These are phyloP conservation scores for Volucella inflata DNA, from an alignment of 2,888 invertebrate species.

Conservation along the genomic window DNA sequence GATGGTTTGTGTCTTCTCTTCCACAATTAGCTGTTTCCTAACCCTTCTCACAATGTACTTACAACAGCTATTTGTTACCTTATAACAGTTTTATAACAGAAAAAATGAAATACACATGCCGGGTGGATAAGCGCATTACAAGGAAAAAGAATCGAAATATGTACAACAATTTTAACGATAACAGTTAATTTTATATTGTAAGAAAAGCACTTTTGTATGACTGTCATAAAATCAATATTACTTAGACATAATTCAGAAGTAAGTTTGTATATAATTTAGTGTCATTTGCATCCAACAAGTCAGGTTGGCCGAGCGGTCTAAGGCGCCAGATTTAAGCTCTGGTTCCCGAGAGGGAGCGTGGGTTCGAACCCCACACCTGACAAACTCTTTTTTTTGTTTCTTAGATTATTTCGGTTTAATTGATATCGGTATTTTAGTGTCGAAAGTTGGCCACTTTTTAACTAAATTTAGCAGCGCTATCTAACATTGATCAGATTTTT, in stretches of 20 bases:
- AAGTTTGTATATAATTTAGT: neutral
- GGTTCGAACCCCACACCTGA: constrained; percentile 93
- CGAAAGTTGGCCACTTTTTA: neutral
- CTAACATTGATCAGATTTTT: neutral
- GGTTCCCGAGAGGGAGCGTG: constrained; percentile 92
- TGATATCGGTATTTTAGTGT: neutral
- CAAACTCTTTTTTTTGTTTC: constrained; percentile 74
- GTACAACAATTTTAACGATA: too few species aligned
- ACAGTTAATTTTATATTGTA: too few species aligned
- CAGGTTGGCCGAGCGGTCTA: constrained; percentile 93
- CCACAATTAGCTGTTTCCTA: too few species aligned
- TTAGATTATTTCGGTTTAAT: neutral
- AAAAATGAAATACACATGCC: too few species aligned
- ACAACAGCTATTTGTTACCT: too few species aligned
- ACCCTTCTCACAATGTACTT: too few species aligned
- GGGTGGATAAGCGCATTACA: too few species aligned
- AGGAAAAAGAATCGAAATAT: too few species aligned
- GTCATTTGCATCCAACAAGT: constrained; percentile 79
- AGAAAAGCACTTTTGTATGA: too few species aligned
- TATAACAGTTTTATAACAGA: neutral
- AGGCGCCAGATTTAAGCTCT: constrained; percentile 93
- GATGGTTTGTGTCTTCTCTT: too few species aligned
- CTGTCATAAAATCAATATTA: constrained; percentile 8
- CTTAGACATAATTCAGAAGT: neutral
- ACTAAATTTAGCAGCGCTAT: neutral